Evolutionary conservation across 2,797 vertebrate species (phyloP), one percentile per base, ranked within the genome.

Genomic region (Euphonia xanthogaster): DNA sequence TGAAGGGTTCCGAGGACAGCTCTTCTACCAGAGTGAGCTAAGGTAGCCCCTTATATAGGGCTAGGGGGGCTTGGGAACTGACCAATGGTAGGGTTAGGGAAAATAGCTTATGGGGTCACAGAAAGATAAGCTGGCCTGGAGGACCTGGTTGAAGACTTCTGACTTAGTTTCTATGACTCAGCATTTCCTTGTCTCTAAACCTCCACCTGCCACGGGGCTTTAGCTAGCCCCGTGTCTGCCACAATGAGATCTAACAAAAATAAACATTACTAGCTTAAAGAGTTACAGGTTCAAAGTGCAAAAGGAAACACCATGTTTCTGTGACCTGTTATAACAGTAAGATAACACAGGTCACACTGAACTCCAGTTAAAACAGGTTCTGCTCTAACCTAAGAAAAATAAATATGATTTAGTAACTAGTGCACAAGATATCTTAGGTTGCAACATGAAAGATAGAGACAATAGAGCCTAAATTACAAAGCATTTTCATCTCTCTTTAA

Each of bases 191-290:
- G n/a, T n/a, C n/a, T n/a, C n/a, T n/a, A n/a, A n/a, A n/a, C n/a
- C n/a, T n/a, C n/a, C n/a, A n/a, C n/a, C n/a, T n/a, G n/a, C n/a
- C n/a, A n/a, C n/a, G n/a, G n/a, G n/a, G n/a, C n/a, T n/a, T n/a
- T n/a, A n/a, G n/a, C n/a, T n/a, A n/a, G n/a, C n/a, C n/a, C n/a
- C n/a, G n/a, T n/a, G n/a, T n/a, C n/a, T n/a, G n/a, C n/a, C n/a
- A n/a, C n/a, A n/a, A n/a, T n/a, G n/a, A n/a, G 45, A 53, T 75
- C 81, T 74, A 92, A 75, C 48, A 87, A 90, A 95, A 97, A 90
- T 79, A 95, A 96, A 84, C 51, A 90, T 51, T 57, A 71, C 47
- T 6, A 86, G 61, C 39, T 88, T 88, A 86, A 82, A 83, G 58
- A 86, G 50, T n/a, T 78, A 58, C 3, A 10, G 28, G 40, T 94